A percentile compares a stretch with the other conserved stretches of the same genome.
Conservation (phyloP, 2,797 vertebrate species). For the Necrosyrtes monachus region DNA sequence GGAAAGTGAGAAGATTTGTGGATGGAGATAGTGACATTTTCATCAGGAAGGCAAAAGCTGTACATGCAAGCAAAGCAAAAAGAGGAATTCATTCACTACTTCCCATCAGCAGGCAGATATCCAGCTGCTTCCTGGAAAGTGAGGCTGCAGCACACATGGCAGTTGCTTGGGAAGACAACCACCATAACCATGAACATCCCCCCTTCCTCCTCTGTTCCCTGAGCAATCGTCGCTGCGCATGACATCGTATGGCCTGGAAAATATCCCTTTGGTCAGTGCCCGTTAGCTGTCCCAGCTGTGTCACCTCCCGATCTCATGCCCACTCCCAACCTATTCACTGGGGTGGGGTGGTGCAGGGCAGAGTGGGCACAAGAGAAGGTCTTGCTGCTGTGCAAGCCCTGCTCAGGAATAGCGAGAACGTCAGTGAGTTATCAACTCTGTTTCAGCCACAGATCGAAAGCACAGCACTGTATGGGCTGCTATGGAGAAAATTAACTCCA, state of each 20-base stretch:
- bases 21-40: not conserved
- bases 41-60: not conserved
- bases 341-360: not conserved
- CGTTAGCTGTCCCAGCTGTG: not conserved
- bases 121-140: not conserved
- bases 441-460: not conserved
- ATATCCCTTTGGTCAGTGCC: not conserved
- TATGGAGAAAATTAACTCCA: not conserved
- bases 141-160: not conserved
- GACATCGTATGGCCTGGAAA: not conserved
- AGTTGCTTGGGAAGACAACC: not conserved
- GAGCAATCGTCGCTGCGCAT: rapidly evolving
- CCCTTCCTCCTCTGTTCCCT: not conserved
- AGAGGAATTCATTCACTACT: not conserved
- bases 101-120: not conserved
- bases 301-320: not conserved
- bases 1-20: not conserved
- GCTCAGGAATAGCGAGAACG: not conserved
- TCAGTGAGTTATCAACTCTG: not conserved
- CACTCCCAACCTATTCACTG: not conserved
- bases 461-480: not conserved
- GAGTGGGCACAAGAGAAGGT: not conserved
- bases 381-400: not conserved
- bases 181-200: not conserved
- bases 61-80: not conserved